phyloP scores from a whole-genome alignment of 2,888 invertebrate species.

The Noctua janthina region DNA sequence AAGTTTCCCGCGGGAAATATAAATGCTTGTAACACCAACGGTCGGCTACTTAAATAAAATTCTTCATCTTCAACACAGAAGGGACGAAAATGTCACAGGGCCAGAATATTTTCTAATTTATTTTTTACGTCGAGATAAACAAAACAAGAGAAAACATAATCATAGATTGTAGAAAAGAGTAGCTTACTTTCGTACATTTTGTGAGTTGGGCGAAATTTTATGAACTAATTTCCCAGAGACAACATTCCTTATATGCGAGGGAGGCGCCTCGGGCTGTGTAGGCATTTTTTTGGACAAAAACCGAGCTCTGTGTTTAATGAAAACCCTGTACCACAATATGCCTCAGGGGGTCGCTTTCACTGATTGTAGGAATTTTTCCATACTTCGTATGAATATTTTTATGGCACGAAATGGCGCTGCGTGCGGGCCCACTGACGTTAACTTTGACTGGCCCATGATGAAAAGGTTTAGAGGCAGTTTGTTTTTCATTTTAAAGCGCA shows the following conservation, averaged over 20 bases:
- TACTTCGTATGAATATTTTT: slow-evolving; percentile 85
- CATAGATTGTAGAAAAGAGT: slow-evolving; percentile 71
- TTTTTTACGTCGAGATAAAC: slow-evolving; percentile 58
- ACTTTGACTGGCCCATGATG: slow-evolving; percentile 69
- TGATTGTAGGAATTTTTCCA: slow-evolving; percentile 86
- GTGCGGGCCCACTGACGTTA: slow-evolving; percentile 62
- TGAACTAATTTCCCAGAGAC: slow-evolving; percentile 88
- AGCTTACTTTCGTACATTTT: slow-evolving; percentile 71
- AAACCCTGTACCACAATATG: slow-evolving; percentile 87
- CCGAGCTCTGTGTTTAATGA: slow-evolving; percentile 87
- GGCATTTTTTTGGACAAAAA: slow-evolving; percentile 86
- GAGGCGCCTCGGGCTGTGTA: slow-evolving; percentile 83
- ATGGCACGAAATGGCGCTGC: slow-evolving; percentile 70
- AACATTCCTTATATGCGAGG: slow-evolving; percentile 86
- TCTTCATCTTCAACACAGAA: slow-evolving; percentile 49
- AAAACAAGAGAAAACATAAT: slow-evolving; percentile 68
- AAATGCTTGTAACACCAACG: slow-evolving; percentile 40
- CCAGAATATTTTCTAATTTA: slow-evolving; percentile 59
- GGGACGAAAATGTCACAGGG: slow-evolving; percentile 46
- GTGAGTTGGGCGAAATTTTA: slow-evolving; percentile 82
- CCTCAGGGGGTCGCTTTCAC: slow-evolving; percentile 86
- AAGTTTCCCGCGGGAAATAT: slow-evolving; percentile 46
- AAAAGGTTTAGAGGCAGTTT: slow-evolving; percentile 66
- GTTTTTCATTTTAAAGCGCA: slow-evolving; percentile 62
- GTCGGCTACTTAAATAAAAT: slow-evolving; percentile 44